Evolutionary conservation across 2,113 vertebrate species (phyloP).

Genomic region (Axis porcinus): DNA sequence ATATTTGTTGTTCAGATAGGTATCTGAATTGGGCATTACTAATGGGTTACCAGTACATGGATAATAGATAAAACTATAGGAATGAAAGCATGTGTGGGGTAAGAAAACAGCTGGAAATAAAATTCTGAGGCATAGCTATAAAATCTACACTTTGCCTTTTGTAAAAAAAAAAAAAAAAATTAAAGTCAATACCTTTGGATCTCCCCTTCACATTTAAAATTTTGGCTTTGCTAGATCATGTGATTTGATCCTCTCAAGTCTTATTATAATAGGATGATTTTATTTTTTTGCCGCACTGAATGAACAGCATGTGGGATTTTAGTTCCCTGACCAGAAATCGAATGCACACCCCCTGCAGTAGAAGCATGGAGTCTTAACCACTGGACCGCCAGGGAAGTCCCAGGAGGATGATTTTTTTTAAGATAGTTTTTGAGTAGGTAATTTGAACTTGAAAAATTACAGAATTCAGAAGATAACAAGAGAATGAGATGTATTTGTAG

Average conservation of each 20-base stretch:
- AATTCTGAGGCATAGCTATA: background rate
- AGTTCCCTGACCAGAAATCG: background rate
- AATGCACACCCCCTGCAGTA: background rate
- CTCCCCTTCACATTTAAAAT: background rate
- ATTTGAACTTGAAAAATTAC: background rate
- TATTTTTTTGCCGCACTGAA: background rate
- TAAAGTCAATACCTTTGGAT: background rate
- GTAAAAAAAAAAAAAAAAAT: background rate
- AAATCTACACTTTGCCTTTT: background rate
- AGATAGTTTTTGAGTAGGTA: background rate
- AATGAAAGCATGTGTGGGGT: background rate
- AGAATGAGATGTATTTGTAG: background rate
- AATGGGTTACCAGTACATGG: background rate
- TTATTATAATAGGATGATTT: background rate
- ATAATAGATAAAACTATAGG: background rate
- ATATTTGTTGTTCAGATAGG: background rate
- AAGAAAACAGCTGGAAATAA: background rate
- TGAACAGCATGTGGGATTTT: background rate
- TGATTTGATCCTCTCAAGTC: background rate
- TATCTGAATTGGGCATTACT: background rate
- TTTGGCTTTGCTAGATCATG: background rate
- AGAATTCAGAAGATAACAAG: background rate
- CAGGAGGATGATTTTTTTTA: background rate
- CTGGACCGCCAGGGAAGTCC: background rate
- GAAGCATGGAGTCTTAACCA: background rate